Evolutionary conservation across 2,888 invertebrate genomes (phyloP), one percentile per base, ranked within the genome.

Genomic region (Xestoiulus laeticollis): DNA sequence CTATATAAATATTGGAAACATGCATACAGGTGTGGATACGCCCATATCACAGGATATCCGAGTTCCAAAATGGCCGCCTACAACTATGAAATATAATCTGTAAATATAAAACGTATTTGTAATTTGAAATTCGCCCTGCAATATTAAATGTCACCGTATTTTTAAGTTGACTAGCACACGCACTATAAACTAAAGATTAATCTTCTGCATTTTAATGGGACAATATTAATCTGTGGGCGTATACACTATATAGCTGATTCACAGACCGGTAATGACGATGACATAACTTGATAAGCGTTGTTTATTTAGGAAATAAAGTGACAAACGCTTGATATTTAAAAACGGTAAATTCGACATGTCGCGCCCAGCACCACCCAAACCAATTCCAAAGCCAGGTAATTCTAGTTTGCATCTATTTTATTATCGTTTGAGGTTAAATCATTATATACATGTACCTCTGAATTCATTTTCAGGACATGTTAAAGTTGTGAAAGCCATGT

Each of bases 401-500:
- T 26, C 3, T n/a, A 0, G 12, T 8, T 84, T 38, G 14, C 8
- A 38, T 33, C 19, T 26, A 14, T 83, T n/a, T n/a, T 43, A 12
- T 38, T 33, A 84, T 68, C 2, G 22, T 33, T 33, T 59, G 10
- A 38, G 26, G 30, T 48, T 26, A 83, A 4, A 44, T 44, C 43
- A 33, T 33, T 38, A 33, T 8, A 26, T 44, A 44, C 32, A 53
- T 87, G 32, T 19, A 53, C 38, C 32, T 1, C 22, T 85, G 30
- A 43, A 68, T 87, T 3, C 0, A 83, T 26, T 91, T 91, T 83
- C 90, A 93, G 93, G 93, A 84, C 92, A 92, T 89, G 94, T 94
- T 32, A 94, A 93, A 91, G 94, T 94, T 87, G 93, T 94, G 16
- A 91, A 93, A 90, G 94, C 94, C 14, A 89, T 94, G 87, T 94